phyloP scores from a whole-genome alignment of 2,888 invertebrate genomes.

The Sphinx pinastri region DNA sequence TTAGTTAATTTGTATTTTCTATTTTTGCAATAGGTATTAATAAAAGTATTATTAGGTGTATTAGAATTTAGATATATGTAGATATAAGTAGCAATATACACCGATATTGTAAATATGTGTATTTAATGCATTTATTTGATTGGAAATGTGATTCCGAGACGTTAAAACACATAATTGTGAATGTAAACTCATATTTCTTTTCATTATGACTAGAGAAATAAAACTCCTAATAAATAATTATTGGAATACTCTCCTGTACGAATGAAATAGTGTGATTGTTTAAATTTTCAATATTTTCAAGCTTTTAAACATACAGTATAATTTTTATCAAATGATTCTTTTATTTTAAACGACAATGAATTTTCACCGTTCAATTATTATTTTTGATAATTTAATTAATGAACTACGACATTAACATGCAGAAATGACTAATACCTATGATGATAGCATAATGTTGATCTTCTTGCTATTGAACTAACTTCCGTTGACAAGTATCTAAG shows the following conservation, averaged over 20 bases:
- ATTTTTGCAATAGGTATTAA: conserved; percentile 57
- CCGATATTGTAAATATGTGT: conserved; percentile 37
- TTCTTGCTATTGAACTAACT: neutral
- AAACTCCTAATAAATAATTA: too few relatives aligned
- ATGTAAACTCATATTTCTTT: conserved; percentile 28
- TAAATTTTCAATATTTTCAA: too few relatives aligned
- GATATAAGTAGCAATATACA: conserved; percentile 67
- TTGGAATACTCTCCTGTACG: too few relatives aligned
- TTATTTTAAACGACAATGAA: too few relatives aligned
- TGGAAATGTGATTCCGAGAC: conserved; percentile 47
- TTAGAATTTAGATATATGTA: conserved; percentile 50
- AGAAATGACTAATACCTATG: too few relatives aligned
- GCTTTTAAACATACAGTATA: too few relatives aligned
- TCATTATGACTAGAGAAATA: conserved; percentile 19
- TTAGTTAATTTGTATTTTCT: conserved; percentile 11
- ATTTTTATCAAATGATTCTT: too few relatives aligned
- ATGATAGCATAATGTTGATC: too few relatives aligned
- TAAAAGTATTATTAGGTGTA: conserved; percentile 71
- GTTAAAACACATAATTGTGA: conserved; percentile 20
- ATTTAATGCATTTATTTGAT: conserved; percentile 59
- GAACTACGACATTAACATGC: too few relatives aligned
- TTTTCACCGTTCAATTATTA: too few relatives aligned
- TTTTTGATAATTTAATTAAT: too few relatives aligned
- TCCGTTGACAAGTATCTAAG: neutral
- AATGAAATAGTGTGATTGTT: too few relatives aligned